A percentile compares a stretch with the other conserved stretches of the same genome.
Evolutionary conservation across 2,113 vertebrate species (phyloP).

Genomic region (Alectura lathami): DNA sequence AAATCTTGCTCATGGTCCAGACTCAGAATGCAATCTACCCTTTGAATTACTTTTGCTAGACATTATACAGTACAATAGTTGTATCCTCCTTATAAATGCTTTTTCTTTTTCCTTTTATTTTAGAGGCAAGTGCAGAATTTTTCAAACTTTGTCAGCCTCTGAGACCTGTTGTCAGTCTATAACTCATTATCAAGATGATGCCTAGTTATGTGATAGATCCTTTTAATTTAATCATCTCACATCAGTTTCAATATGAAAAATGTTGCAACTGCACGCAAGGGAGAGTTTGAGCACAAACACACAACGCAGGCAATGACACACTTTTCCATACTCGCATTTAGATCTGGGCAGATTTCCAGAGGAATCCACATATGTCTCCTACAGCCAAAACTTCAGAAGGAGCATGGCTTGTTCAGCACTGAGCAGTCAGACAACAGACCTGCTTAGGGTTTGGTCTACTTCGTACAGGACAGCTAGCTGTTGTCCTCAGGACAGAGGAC

Average conservation of each 20-base stretch:
- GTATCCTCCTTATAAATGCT: background rate
- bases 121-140: background rate
- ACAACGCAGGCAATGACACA: background rate
- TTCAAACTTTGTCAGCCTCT: background rate
- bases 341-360: constrained; percentile 20
- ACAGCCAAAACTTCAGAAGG: background rate
- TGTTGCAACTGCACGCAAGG: background rate
- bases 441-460: background rate
- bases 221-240: background rate
- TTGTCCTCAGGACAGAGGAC: too few species aligned
- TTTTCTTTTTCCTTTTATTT: background rate
- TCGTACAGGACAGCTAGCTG: background rate
- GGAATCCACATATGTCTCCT: background rate
- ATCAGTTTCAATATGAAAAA: background rate
- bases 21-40: background rate
- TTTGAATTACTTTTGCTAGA: background rate
- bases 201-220: background rate
- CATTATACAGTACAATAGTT: background rate
- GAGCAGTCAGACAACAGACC: background rate
- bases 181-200: background rate
- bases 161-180: background rate
- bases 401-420: background rate
- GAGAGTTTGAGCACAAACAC: background rate
- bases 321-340: background rate
- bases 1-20: background rate